A percentile compares a stretch with the other conserved stretches of the same genome.
These are phyloP conservation scores for Ferrisia virgata DNA, from an alignment of 2,888 invertebrate genomes.

Conservation along the genomic window DNA sequence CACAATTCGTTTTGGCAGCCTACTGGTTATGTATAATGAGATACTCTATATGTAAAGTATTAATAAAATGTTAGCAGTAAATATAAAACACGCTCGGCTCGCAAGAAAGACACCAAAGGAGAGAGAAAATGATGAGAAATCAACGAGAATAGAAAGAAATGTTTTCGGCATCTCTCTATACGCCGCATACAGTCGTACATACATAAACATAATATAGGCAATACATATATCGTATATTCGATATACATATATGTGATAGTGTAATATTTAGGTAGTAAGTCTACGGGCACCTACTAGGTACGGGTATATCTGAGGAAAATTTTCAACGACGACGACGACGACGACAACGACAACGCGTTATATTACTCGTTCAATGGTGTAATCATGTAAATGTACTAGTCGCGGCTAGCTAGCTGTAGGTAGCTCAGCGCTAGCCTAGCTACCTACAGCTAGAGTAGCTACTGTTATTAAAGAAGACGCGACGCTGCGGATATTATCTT, in stretches of 20 bases:
- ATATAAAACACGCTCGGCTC: background rate
- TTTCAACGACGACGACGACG: too few relatives aligned
- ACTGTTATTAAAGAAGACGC: too few relatives aligned
- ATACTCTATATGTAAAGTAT: constrained; percentile 45
- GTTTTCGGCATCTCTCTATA: background rate
- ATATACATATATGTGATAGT: background rate
- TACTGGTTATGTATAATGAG: constrained; percentile 35
- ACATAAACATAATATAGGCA: background rate
- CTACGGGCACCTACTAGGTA: too few relatives aligned
- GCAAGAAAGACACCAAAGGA: background rate
- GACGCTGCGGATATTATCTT: too few relatives aligned
- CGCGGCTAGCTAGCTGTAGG: too few relatives aligned
- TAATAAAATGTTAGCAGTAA: constrained; percentile 24
- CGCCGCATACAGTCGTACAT: background rate
- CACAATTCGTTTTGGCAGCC: constrained; percentile 22
- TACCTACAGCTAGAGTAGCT: too few relatives aligned
- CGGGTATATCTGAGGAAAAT: too few relatives aligned
- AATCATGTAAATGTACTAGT: too few relatives aligned
- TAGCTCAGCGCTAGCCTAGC: too few relatives aligned
- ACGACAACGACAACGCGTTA: too few relatives aligned
- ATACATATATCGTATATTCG: background rate
- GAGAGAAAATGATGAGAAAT: background rate
- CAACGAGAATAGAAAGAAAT: background rate
- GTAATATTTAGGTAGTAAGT: too few relatives aligned
- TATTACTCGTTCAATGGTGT: too few relatives aligned